Conservation (phyloP, 2,113 vertebrate genomes). For the Campylomormyrus tamandua region DNA sequence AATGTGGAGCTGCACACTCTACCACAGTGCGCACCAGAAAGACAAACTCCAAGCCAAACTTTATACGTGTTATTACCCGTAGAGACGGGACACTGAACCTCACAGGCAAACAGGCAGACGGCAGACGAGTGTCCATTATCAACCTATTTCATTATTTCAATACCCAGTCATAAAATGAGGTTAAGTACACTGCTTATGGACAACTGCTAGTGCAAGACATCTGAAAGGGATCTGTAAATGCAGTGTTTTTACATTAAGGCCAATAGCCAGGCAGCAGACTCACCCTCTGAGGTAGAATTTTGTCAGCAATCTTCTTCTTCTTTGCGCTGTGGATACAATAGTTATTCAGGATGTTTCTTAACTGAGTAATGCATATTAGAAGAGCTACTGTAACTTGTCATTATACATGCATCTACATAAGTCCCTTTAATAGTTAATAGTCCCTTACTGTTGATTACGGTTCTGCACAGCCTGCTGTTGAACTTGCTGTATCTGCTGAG, state of each 20-base stretch:
- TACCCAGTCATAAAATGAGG: not conserved
- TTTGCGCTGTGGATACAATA: conserved; percentile 73
- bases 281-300: conserved; percentile 99
- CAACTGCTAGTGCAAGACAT: not conserved
- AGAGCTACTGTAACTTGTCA: not conserved
- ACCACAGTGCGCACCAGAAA: not conserved
- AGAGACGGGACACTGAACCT: not conserved
- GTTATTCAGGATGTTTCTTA: not conserved
- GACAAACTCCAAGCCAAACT: not conserved
- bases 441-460: conserved; percentile 90
- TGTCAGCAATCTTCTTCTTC: conserved; percentile 99
- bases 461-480: conserved; percentile 75
- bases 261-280: conserved; percentile 47
- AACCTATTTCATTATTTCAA: not conserved
- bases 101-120: not conserved
- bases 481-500: conserved; percentile 92
- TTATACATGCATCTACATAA: not conserved
- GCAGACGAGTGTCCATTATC: not conserved
- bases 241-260: not conserved
- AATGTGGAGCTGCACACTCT: not conserved
- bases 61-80: not conserved
- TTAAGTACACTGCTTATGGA: not conserved
- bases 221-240: not conserved
- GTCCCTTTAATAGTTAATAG: not conserved
- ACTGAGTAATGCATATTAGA: too few species aligned